Base-by-base conservation (phyloP, 1,140 invertebrate species). In the Solenopsis fugax region DNA sequence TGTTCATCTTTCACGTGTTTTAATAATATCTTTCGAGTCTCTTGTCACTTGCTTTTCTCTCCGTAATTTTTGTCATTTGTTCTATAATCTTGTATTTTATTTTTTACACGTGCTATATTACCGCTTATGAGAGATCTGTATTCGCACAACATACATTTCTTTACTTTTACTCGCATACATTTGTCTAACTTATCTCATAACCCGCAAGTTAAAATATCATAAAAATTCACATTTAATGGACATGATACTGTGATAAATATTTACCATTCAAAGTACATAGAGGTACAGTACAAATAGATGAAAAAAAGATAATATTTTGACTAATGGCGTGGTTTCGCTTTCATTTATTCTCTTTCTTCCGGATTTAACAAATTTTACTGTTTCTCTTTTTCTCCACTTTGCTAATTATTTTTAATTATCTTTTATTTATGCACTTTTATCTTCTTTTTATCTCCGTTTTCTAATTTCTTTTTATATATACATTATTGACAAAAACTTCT, bases 321-420 rank as follows among this genome's bases (percentile, higher is more conserved):
- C 52, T 75, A 58, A 58, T 75, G n/a, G 29, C 4, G 18, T 12
- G 48, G 12, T 54, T n/a, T 54, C 4, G 16, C 1, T 67, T 67
- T 48, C 9, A 45, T 21, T 48, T 69, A 2, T 48, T 69, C 16
- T 24, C 4, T 58, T 58, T 45, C 4, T 73, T 34, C 34, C 21
- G 34, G 69, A 62, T 78, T 82, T 84, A 37, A 71, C 37, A 69
- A 88, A 89, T 88, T 91, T 75, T n/a, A 54, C 2, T 56, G 7
- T 56, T n/a, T 69, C 67, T 72, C 73, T 89, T 71, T 29, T 29
- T 29, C 29, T 29, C 29, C 78, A 88, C 80, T 89, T 91, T 62
- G 75, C 29, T 91, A 90, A 90, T 86, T 91, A 64, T 21, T 1
- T 65, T 64, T 64, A 29, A 60, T 58, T 37, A 24, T 60, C 4